Evolutionary conservation across 2,113 vertebrate genomes (phyloP).

Genomic region (Marmota flaviventris): DNA sequence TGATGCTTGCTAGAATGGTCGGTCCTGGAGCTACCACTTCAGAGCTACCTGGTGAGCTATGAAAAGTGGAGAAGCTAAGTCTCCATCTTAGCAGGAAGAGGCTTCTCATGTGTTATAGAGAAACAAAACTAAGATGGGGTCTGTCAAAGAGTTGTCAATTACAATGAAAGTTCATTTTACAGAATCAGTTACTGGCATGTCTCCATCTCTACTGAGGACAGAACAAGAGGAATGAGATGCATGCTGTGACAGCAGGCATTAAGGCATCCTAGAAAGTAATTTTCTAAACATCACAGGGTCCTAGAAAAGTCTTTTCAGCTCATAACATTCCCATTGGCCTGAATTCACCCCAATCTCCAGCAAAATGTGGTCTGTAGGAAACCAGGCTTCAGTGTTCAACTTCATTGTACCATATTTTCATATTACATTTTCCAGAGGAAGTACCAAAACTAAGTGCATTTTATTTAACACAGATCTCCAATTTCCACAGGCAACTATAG

Average conservation of each 20-base stretch:
- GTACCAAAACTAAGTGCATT: not conserved
- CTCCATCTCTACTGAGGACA: conserved; percentile 54
- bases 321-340: conserved; percentile 47
- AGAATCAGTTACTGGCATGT: conserved; percentile 39
- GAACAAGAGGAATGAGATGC: conserved; percentile 48
- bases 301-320: conserved; percentile 54
- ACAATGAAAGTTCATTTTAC: conserved; percentile 39
- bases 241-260: conserved; percentile 36
- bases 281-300: conserved; percentile 72
- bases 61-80: conserved; percentile 43
- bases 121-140: conserved; percentile 44
- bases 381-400: not conserved
- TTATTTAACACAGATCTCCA: conserved; percentile 15
- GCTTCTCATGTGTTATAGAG: not conserved
- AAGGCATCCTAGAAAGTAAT: conserved; percentile 65
- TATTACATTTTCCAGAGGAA: not conserved
- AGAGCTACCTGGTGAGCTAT: conserved; percentile 15
- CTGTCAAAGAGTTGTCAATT: conserved; percentile 28
- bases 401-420: conserved; percentile 48
- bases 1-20: not conserved
- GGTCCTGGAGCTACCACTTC: not conserved
- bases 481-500: not conserved
- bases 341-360: conserved; percentile 57
- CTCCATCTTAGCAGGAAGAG: conserved; percentile 17
- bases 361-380: conserved; percentile 17